A percentile compares a stretch with the other conserved stretches of the same genome.
Conservation (phyloP, 2,888 invertebrate species). For the Andrena dorsata region DNA sequence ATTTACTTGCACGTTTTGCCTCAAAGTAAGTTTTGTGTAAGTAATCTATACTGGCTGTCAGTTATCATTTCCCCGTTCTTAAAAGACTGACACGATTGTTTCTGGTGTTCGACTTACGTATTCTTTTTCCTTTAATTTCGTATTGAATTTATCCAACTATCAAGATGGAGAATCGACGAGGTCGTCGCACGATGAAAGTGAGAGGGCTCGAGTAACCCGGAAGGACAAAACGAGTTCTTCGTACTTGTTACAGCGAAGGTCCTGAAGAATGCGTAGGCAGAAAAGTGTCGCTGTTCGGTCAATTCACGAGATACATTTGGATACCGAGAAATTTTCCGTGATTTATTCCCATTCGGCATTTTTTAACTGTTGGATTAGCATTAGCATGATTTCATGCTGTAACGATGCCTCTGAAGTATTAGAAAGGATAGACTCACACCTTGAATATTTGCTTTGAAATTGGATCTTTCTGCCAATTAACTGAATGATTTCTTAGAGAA, state of each 20-base stretch:
- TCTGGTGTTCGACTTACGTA: background rate
- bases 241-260: slow-evolving; percentile 53
- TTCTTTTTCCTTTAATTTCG: slow-evolving; percentile 22
- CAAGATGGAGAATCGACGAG: slow-evolving; percentile 61
- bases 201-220: slow-evolving; percentile 78
- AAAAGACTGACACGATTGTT: background rate
- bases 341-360: background rate
- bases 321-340: slow-evolving; percentile 20
- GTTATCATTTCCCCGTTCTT: no score
- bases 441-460: no score
- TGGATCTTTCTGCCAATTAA: no score
- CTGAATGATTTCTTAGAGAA: no score
- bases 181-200: slow-evolving; percentile 83
- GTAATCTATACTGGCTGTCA: no score
- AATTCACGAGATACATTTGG: slow-evolving; percentile 34
- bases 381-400: no score
- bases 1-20: no score
- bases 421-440: no score
- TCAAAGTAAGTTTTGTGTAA: no score
- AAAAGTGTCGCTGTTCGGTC: slow-evolving; percentile 41
- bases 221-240: slow-evolving; percentile 71
- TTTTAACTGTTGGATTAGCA: background rate
- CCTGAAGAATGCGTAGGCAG: slow-evolving; percentile 44
- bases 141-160: slow-evolving; percentile 43
- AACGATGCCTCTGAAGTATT: no score